Evolutionary conservation across 2,113 vertebrate species (phyloP).

Genomic region (Speoplatyrhinus poulsoni): DNA sequence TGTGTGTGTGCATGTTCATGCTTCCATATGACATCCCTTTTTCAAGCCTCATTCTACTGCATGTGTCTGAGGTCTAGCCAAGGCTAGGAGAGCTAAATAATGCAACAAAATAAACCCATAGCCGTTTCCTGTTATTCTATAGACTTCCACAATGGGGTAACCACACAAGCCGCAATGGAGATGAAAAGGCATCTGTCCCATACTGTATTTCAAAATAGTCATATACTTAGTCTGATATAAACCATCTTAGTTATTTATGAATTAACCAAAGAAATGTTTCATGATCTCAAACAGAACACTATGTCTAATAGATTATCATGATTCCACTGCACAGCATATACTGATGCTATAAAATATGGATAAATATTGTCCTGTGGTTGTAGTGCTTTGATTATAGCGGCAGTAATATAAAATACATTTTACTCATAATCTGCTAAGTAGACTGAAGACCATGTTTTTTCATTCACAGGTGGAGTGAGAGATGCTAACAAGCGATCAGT

Average conservation of each 20-base stretch:
- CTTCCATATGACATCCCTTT: conserved; percentile 23
- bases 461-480: conserved; percentile 61
- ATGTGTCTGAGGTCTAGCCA: conserved; percentile 53
- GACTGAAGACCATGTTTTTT: conserved; percentile 12
- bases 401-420: neutral
- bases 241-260: neutral
- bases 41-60: conserved; percentile 39
- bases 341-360: neutral
- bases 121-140: conserved; percentile 72
- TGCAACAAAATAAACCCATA: conserved; percentile 42
- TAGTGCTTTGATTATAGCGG: neutral
- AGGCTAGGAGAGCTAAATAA: conserved; percentile 51
- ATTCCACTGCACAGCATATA: no score
- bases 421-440: no score
- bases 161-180: conserved; percentile 59
- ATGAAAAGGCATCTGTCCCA: conserved; percentile 51
- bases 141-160: conserved; percentile 60
- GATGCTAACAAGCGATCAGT: conserved; percentile 76
- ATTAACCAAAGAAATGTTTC: no score
- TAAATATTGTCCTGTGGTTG: neutral
- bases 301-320: no score
- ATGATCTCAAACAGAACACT: no score
- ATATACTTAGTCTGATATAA: no score
- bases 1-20: neutral
- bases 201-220: conserved; percentile 20